These are phyloP conservation scores for Montipora efflorescens DNA, from an alignment of 64 coral and sea anemone species.

Conservation along the genomic window DNA sequence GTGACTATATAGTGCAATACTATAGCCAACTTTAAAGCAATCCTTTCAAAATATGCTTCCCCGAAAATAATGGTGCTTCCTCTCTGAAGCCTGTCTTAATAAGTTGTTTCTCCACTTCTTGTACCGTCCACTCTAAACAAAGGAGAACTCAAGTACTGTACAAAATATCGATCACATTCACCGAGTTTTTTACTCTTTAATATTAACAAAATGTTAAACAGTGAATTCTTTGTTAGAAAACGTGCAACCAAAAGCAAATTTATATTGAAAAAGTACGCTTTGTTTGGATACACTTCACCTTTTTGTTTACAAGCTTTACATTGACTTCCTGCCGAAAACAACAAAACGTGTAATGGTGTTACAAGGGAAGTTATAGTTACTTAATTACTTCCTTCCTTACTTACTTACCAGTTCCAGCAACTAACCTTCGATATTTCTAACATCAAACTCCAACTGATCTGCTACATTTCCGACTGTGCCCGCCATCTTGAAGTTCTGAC, in stretches of 20 bases:
- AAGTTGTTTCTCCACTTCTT: slow-evolving; percentile 16
- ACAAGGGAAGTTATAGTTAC: not conserved
- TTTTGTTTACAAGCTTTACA: slow-evolving; percentile 27
- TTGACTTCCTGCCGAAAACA: slow-evolving; percentile 9
- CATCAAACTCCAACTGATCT: not conserved
- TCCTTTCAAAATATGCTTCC: not conserved
- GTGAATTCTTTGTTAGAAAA: slow-evolving; percentile 20
- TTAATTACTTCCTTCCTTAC: not conserved
- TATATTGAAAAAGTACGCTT: slow-evolving; percentile 24
- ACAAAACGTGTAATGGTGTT: slow-evolving; percentile 18
- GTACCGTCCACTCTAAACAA: slow-evolving; percentile 19
- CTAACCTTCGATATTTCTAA: slow-evolving; percentile 28
- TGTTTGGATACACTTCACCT: slow-evolving; percentile 26
- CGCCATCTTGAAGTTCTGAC: slow-evolving; percentile 9
- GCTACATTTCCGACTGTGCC: not conserved
- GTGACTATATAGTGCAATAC: slow-evolving; percentile 5
- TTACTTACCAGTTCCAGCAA: slow-evolving; percentile 25
- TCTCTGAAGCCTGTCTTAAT: slow-evolving; percentile 13
- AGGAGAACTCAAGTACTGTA: slow-evolving; percentile 23
- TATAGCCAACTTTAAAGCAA: slow-evolving; percentile 1
- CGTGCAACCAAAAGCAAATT: slow-evolving; percentile 27
- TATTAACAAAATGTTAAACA: slow-evolving; percentile 21
- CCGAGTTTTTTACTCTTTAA: slow-evolving; percentile 12
- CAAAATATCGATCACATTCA: slow-evolving; percentile 36
- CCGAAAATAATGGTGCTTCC: slow-evolving; percentile 23